Evolutionary conservation across 1,140 invertebrate species (phyloP).

Genomic region (Paralvinella palmiformis): DNA sequence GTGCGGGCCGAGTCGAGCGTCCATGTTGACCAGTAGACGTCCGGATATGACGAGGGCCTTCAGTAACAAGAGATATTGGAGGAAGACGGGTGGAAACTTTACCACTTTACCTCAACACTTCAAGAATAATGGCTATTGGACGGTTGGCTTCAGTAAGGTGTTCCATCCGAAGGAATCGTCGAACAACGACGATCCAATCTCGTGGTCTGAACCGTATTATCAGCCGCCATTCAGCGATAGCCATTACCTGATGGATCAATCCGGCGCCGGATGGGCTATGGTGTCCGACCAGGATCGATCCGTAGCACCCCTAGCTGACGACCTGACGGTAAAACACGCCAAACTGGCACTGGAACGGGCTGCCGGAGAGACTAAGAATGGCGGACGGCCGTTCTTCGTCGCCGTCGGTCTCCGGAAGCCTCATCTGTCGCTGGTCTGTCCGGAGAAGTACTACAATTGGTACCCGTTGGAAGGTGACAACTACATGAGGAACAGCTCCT

Average conservation of each 20-base stretch:
- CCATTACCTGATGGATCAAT: too few relatives aligned
- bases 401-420: slow-evolving; percentile 10
- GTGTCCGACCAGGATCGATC: not conserved
- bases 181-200: slow-evolving; percentile 9
- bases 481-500: not conserved
- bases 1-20: slow-evolving; percentile 63
- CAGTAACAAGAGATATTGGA: slow-evolving; percentile 2
- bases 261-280: not conserved
- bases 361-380: too few relatives aligned
- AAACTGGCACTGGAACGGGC: too few relatives aligned
- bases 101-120: slow-evolving; percentile 10
- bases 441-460: slow-evolving; percentile 8
- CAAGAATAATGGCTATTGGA: slow-evolving; percentile 17
- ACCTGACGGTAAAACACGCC: not conserved
- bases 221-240: not conserved
- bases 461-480: too few relatives aligned
- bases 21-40: slow-evolving; percentile 25
- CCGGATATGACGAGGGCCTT: slow-evolving; percentile 12
- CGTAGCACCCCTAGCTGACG: not conserved
- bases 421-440: slow-evolving; percentile 11
- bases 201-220: slow-evolving; percentile 15
- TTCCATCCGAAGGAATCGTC: slow-evolving; percentile 7
- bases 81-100: slow-evolving; percentile 4
- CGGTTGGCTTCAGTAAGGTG: slow-evolving; percentile 12
- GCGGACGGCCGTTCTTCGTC: too few relatives aligned